Conservation (phyloP, 2,113 vertebrate genomes). For the Neoarius graeffei region DNA sequence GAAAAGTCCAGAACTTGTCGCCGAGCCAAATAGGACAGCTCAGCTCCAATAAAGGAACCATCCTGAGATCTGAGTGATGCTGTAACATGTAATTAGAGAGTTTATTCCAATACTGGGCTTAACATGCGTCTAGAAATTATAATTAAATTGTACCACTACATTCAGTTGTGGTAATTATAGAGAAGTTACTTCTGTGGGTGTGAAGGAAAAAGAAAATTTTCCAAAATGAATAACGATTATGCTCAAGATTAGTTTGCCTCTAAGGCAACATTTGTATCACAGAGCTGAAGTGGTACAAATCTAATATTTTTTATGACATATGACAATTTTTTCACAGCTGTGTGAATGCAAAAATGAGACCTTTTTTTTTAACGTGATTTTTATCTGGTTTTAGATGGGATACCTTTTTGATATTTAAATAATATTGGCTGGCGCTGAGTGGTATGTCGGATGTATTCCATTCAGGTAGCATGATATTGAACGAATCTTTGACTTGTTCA, state of each 20-base stretch:
- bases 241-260: background rate
- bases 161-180: background rate
- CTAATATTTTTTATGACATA: background rate
- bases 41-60: constrained; percentile 81
- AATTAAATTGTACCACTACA: background rate
- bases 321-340: background rate
- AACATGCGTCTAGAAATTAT: background rate
- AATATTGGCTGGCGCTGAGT: too few relatives aligned
- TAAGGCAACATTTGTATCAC: background rate
- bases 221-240: background rate
- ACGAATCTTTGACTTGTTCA: too few relatives aligned
- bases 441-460: too few relatives aligned
- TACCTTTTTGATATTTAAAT: background rate
- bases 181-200: background rate
- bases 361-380: background rate
- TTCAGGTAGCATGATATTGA: too few relatives aligned
- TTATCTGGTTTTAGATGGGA: background rate
- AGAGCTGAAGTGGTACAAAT: background rate
- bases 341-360: background rate
- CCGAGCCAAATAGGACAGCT: constrained; percentile 85
- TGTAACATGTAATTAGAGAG: constrained; percentile 32
- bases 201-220: background rate
- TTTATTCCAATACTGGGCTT: background rate
- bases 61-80: constrained; percentile 85
- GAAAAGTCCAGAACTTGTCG: constrained; percentile 73